Evolutionary conservation across 2,113 vertebrate genomes (phyloP), one percentile per base, ranked within the genome.

Genomic region (Geothlypis trichas): DNA sequence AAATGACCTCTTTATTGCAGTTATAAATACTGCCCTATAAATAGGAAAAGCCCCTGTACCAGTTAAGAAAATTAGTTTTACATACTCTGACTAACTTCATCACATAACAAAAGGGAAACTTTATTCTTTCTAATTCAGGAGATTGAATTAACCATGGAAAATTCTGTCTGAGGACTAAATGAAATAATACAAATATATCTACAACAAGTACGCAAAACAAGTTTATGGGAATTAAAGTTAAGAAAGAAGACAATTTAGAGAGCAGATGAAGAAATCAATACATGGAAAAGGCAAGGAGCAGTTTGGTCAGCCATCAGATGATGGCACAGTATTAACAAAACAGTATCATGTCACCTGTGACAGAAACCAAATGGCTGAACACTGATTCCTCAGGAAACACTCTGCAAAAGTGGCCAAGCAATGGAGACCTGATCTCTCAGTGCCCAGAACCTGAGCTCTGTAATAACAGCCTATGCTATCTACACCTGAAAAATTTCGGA

Each of bases 11-110:
- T 89, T 90, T 95, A 75, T 91, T 90, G 76, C 61, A 68, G 77
- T 66, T 89, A 93, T 94, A 96, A 94, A 94, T 95, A 87, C 11
- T 87, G 49, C n/a, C 62, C 61, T 95, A 92, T 87, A 91, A 95
- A 91, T 78, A 95, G 91, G 61, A 82, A 82, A 89, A 92, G 15
- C 18, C 52, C n/a, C 57, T 84, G 65, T 75, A 81, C 22, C 44
- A 74, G 91, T 89, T 92, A 57, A 78, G 47, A 87, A 91, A 93
- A 85, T 90, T 1, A 73, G 24, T 95, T 96, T 57, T 81, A 61
- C 47, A 37, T 68, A 13, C 10, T 90, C 46, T 89, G 37, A 89
- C 65, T 82, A 74, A 51, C 42, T 93, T 84, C 33, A 63, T 89
- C 61, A 1, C 26, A 37, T 63, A 95, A 81, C 61, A 59, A 84